These are phyloP conservation scores for Conus ventricosus DNA, from an alignment of 1,140 invertebrate genomes.

Conservation along the genomic window DNA sequence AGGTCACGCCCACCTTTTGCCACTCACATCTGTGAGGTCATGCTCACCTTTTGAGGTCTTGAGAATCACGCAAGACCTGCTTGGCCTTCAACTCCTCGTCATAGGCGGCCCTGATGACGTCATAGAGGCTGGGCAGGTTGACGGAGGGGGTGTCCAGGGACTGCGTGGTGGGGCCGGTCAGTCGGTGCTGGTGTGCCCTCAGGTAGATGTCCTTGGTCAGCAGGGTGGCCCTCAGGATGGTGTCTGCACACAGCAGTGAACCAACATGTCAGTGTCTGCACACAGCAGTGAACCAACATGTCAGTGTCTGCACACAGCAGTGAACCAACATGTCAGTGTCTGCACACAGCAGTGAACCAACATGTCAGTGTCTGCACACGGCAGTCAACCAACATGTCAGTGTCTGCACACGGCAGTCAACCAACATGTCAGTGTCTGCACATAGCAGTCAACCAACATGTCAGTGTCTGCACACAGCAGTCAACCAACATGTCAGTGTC, in stretches of 20 bases:
- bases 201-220: constrained; percentile 53
- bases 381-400: too few relatives aligned
- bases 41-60: constrained; percentile 15
- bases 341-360: too few relatives aligned
- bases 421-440: too few relatives aligned
- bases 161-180: constrained; percentile 34
- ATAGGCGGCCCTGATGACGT: constrained; percentile 7
- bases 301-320: neutral
- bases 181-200: constrained; percentile 40
- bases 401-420: too few relatives aligned
- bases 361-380: too few relatives aligned
- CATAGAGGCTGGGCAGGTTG: constrained; percentile 28
- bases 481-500: neutral
- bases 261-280: too few relatives aligned
- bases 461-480: neutral
- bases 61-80: neutral
- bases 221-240: constrained; percentile 39
- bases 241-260: constrained; percentile 24
- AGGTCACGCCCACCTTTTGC: too few relatives aligned
- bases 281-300: neutral
- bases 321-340: too few relatives aligned
- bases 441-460: too few relatives aligned
- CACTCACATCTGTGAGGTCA: neutral
- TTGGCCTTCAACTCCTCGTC: neutral
- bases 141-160: neutral